A percentile compares a stretch with the other conserved stretches of the same genome.
These are phyloP conservation scores for Porites lobata DNA, from an alignment of 92 coral and sea anemone genomes.

Conservation along the genomic window DNA sequence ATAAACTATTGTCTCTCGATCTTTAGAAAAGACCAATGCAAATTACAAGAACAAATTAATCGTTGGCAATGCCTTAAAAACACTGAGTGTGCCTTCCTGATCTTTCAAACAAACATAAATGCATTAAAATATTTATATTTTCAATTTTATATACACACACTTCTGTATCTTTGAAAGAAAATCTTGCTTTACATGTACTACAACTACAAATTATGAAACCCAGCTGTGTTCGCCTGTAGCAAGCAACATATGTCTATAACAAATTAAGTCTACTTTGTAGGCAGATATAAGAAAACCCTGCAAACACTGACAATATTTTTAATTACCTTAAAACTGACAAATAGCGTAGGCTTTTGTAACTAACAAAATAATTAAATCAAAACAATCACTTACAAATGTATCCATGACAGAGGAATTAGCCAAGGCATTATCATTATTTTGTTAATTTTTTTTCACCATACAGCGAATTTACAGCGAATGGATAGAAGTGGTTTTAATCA, in stretches of 20 bases:
- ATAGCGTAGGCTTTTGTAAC: conserved; percentile 3
- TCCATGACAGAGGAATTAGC: background rate
- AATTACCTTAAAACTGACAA: background rate
- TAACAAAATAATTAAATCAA: background rate
- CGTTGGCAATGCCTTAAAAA: background rate
- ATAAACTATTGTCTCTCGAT: no score
- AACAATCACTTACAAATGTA: background rate
- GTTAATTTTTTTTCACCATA: background rate
- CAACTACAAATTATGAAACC: background rate
- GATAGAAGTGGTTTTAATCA: background rate
- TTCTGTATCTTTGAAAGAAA: no score
- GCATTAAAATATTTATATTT: background rate
- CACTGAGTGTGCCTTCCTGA: no score
- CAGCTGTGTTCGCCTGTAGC: conserved; percentile 9
- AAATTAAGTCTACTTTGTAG: background rate
- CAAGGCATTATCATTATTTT: background rate
- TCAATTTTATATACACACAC: background rate
- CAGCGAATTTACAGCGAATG: background rate
- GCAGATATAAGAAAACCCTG: background rate
- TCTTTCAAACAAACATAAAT: background rate
- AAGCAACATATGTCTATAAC: background rate
- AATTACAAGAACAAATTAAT: no score
- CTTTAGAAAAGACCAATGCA: no score
- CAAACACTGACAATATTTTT: background rate
- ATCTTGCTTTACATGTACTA: background rate